Evolutionary conservation across 2,113 vertebrate genomes (phyloP).

Genomic region (Brienomyrus longianalis): DNA sequence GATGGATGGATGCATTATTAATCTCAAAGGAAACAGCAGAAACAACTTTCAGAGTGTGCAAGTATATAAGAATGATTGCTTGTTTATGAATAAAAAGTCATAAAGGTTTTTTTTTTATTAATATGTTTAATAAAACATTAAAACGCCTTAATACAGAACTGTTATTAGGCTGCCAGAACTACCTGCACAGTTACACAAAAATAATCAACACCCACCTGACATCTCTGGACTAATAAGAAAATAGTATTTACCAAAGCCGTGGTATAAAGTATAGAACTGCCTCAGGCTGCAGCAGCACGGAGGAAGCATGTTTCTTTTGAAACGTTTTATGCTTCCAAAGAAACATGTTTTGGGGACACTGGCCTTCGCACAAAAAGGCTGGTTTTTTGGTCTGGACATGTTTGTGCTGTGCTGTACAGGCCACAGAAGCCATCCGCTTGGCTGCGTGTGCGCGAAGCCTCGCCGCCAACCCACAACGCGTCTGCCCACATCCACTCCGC

Average conservation of each 20-base stretch:
- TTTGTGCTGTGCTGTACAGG: constrained; percentile 40
- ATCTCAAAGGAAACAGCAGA: background rate
- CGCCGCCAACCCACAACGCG: constrained; percentile 49
- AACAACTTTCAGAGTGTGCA: background rate
- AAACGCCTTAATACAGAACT: background rate
- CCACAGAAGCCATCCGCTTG: constrained; percentile 51
- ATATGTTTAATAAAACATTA: background rate
- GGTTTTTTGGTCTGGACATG: constrained; percentile 47
- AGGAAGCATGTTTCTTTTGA: background rate
- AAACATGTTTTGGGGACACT: constrained; percentile 36
- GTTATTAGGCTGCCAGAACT: background rate
- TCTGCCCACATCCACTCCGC: constrained; percentile 48
- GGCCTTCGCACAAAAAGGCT: constrained; percentile 26
- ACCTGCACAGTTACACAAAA: background rate
- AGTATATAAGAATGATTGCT: background rate
- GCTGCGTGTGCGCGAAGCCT: constrained; percentile 38
- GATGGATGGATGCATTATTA: background rate
- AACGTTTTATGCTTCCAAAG: background rate
- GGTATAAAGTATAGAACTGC: background rate
- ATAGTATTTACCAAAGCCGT: background rate
- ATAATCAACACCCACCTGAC: background rate
- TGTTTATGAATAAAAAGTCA: background rate
- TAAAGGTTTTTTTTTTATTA: background rate
- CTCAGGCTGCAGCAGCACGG: background rate
- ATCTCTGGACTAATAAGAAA: background rate